These are phyloP conservation scores for Nothoprocta pentlandii DNA, from an alignment of 2,113 vertebrate genomes.

Conservation along the genomic window DNA sequence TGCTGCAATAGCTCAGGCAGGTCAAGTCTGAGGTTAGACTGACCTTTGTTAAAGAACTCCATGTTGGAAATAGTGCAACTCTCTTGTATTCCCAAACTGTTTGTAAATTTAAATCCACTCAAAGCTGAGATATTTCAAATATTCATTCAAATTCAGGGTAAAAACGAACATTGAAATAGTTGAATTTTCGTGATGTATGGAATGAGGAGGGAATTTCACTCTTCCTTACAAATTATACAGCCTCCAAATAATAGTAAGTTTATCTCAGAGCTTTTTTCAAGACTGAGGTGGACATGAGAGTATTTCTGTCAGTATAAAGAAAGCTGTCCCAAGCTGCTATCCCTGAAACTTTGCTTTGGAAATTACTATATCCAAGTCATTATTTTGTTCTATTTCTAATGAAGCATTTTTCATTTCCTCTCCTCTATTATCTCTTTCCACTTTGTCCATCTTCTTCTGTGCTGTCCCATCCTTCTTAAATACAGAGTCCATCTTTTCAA, in stretches of 20 bases:
- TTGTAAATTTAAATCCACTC: background rate
- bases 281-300: accelerated
- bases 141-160: background rate
- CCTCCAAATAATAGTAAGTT: background rate
- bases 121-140: background rate
- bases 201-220: background rate
- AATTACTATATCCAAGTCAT: background rate
- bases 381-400: background rate
- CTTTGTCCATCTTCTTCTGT: background rate
- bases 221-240: background rate
- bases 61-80: background rate
- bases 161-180: background rate
- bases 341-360: background rate
- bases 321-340: background rate
- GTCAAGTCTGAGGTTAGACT: background rate
- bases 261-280: background rate
- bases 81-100: background rate
- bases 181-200: background rate
- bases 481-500: background rate
- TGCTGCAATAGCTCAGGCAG: background rate
- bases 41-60: background rate
- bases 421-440: background rate
- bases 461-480: background rate
- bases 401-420: background rate
- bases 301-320: background rate